These are phyloP conservation scores for Neofelis nebulosa DNA, from an alignment of 2,113 vertebrate species.

Conservation along the genomic window DNA sequence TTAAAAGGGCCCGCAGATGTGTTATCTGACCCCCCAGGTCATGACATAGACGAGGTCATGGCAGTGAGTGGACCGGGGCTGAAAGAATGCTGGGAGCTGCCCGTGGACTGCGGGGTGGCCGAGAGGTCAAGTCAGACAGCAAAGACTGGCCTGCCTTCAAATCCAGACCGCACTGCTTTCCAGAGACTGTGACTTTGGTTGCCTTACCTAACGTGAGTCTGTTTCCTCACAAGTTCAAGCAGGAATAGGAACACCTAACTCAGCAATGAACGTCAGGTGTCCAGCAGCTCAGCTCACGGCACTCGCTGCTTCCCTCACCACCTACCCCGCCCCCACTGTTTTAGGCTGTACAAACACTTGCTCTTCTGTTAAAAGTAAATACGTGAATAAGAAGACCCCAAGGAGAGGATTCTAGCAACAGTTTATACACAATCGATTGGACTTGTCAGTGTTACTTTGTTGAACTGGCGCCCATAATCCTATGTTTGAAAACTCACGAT, in stretches of 20 bases:
- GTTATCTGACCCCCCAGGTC: neutral
- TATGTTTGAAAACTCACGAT: neutral
- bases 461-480: neutral
- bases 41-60: neutral
- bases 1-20: neutral
- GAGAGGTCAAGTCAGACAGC: neutral
- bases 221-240: neutral
- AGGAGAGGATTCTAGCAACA: neutral
- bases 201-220: neutral
- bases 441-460: neutral
- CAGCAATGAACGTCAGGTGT: rapidly evolving
- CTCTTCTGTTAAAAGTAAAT: neutral
- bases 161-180: neutral
- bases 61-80: rapidly evolving
- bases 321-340: neutral
- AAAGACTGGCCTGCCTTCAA: neutral
- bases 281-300: neutral
- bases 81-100: neutral
- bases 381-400: neutral
- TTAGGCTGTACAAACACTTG: neutral
- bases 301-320: neutral
- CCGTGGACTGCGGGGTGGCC: neutral
- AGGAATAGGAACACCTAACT: neutral
- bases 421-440: neutral
- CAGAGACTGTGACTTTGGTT: neutral